These are phyloP conservation scores for Salvelinus namaycush DNA, from an alignment of 2,113 vertebrate species.

Conservation along the genomic window DNA sequence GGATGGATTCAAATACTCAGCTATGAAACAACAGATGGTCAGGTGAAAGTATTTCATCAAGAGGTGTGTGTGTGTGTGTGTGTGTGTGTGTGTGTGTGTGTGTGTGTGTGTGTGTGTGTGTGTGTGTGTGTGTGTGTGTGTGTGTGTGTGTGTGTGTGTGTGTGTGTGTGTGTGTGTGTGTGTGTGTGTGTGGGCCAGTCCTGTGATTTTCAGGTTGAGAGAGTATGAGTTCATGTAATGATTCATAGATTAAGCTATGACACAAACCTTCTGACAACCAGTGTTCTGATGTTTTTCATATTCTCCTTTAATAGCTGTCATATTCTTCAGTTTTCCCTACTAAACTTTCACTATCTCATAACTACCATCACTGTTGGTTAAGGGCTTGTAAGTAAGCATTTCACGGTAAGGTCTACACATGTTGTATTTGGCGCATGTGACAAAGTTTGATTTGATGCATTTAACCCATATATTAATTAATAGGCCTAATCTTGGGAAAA, in stretches of 20 bases:
- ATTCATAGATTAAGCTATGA: too few relatives aligned
- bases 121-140: too few relatives aligned
- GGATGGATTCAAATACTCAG: slow-evolving; percentile 8
- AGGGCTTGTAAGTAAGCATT: too few relatives aligned
- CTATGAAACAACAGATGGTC: slow-evolving; percentile 38
- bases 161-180: too few relatives aligned
- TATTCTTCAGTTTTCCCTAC: background rate
- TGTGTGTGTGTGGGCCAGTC: too few relatives aligned
- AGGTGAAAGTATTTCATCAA: background rate
- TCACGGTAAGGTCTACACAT: too few relatives aligned
- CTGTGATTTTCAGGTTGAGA: too few relatives aligned
- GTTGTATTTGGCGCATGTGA: too few relatives aligned
- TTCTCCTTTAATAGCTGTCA: background rate
- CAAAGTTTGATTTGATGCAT: background rate
- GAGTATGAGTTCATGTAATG: background rate
- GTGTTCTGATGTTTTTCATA: background rate
- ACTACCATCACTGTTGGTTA: background rate
- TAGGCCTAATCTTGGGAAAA: background rate
- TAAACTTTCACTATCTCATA: background rate
- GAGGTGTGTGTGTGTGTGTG: background rate
- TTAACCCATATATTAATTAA: background rate
- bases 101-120: too few relatives aligned
- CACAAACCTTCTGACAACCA: too few relatives aligned
- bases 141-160: too few relatives aligned
- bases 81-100: background rate